Evolutionary conservation across 2,888 invertebrate species (phyloP).

Genomic region (Hydropsyche betteni): DNA sequence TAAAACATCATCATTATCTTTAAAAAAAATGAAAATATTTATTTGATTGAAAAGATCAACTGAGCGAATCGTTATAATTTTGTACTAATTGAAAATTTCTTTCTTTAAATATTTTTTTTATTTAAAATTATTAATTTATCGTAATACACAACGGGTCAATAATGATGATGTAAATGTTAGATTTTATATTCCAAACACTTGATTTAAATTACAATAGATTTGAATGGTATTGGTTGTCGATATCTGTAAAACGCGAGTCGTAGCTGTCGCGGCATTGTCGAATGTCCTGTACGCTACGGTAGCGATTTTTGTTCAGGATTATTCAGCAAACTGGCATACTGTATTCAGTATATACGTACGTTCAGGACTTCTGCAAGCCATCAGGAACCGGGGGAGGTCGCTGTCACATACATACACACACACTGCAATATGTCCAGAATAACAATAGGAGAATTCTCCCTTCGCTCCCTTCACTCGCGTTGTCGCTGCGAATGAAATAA

Average conservation of each 20-base stretch:
- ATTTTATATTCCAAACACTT: too few species aligned
- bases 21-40: too few species aligned
- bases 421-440: constrained; percentile 29
- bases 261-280: constrained; percentile 21
- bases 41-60: too few species aligned
- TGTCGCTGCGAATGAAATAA: constrained; percentile 10
- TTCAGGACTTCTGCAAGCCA: constrained; percentile 27
- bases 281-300: constrained; percentile 12
- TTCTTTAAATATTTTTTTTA: too few species aligned
- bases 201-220: too few species aligned
- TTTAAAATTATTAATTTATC: too few species aligned
- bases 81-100: too few species aligned
- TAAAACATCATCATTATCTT: too few species aligned
- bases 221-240: background rate
- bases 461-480: background rate
- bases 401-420: constrained; percentile 32
- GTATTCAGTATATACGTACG: background rate
- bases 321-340: constrained; percentile 17
- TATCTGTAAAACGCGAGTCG: background rate
- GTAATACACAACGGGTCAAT: too few species aligned
- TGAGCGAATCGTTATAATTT: too few species aligned
- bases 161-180: too few species aligned
- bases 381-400: background rate
- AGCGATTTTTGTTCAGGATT: constrained; percentile 33
- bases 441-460: constrained; percentile 23